Base-by-base conservation (phyloP, 2,113 vertebrate genomes). In the Argyrosomus japonicus region DNA sequence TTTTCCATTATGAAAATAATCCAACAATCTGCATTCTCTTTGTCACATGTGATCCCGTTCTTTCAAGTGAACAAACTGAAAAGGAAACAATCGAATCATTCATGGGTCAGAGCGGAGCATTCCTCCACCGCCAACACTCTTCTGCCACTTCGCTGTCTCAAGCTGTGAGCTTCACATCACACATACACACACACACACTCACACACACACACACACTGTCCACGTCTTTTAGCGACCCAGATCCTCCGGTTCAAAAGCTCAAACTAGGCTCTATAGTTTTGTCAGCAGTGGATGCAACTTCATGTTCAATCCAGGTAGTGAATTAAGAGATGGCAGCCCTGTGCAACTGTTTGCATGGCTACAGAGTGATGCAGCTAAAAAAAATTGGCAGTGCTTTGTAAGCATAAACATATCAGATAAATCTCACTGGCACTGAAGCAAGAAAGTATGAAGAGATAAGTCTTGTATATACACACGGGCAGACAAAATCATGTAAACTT, bases 11-110 rank as follows among this genome's bases (percentile, higher is more conserved):
- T 68, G 32, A 82, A 64, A 77, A 79, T 40, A 40, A 75, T 74
- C 61, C 65, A 77, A 77, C 65, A 50, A 58, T 53, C 36, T 54
- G 64, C 29, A 17, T 71, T 58, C 40, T 87, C 65, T 79, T 27
- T 73, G 81, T 60, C 62, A 79, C 56, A 40, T n/a, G 27, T 29
- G 23, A 70, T 72, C 5, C 32, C 45, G 48, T 70, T 82, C 71
- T 69, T 79, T 79, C 23, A 58, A 81, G 67, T 2, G 25, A 47
- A 10, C 72, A 68, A 81, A 88, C 71, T 2, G 70, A 85, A 77
- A 40, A 79, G 36, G 45, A 88, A 63, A 93, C 93, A 93, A 92
- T 91, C 63, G 62, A 15, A 84, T 91, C 87, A 84, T 93, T 94
- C 90, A 93, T 58, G 68, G 84, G 67, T 90, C 84, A 50, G 63